phyloP scores from a whole-genome alignment of 2,113 vertebrate genomes.

The Symphodus melops region DNA sequence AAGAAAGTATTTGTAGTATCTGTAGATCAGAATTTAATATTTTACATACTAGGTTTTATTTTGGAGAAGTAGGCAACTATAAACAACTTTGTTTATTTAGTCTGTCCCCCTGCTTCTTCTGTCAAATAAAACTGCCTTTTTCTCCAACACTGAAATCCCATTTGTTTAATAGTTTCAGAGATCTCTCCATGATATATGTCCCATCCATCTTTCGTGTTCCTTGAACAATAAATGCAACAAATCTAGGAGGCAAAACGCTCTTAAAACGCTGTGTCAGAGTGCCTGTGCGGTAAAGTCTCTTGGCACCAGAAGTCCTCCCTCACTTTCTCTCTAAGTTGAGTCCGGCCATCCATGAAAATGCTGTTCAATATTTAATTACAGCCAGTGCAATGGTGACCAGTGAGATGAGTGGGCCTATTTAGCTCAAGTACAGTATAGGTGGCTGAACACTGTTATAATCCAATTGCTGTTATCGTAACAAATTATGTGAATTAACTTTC shows the following conservation, averaged over 20 bases:
- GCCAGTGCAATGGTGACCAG: conserved; percentile 46
- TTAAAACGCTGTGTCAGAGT: conserved; percentile 21
- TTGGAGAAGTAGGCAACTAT: no score
- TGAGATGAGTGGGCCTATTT: conserved; percentile 39
- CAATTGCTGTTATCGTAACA: conserved; percentile 34
- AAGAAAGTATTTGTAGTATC: not conserved
- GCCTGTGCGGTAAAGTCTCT: conserved; percentile 11
- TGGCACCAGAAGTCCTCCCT: conserved; percentile 22
- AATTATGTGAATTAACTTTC: not conserved
- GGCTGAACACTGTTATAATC: conserved; percentile 13
- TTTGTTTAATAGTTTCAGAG: conserved; percentile 26
- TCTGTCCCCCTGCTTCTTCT: not conserved
- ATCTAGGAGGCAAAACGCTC: conserved; percentile 6
- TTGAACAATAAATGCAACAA: conserved; percentile 9
- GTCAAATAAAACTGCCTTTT: not conserved
- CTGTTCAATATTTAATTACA: conserved; percentile 70
- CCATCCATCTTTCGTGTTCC: conserved; percentile 1
- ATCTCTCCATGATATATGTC: not conserved
- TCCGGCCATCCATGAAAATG: conserved; percentile 55
- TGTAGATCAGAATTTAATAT: not conserved
- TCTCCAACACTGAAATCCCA: conserved; percentile 2
- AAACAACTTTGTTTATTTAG: not conserved
- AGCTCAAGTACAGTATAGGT: conserved; percentile 25
- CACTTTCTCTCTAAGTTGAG: conserved; percentile 16
- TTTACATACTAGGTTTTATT: not conserved